Evolutionary conservation across 2,888 invertebrate genomes (phyloP), one percentile per base, ranked within the genome.

Genomic region (Epiblema foenella): DNA sequence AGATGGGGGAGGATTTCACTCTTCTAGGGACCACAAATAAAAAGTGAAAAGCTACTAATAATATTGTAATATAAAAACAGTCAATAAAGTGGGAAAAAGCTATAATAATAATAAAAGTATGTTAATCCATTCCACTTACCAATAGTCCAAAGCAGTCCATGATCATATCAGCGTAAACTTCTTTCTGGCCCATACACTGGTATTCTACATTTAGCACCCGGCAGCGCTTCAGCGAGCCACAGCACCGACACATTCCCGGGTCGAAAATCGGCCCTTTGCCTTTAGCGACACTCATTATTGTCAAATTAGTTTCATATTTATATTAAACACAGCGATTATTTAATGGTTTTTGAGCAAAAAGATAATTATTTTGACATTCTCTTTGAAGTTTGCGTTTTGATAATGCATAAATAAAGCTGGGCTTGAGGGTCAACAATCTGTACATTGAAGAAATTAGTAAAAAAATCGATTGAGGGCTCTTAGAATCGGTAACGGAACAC

Each of bases 61-160:
- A n/a, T n/a, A n/a, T n/a, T n/a, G n/a, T n/a, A n/a, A n/a, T n/a
- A n/a, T n/a, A n/a, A n/a, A n/a, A n/a, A n/a, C n/a, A n/a, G n/a
- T n/a, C n/a, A n/a, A n/a, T n/a, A n/a, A n/a, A n/a, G n/a, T n/a
- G n/a, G n/a, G n/a, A n/a, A n/a, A n/a, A n/a, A n/a, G n/a, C n/a
- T n/a, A n/a, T n/a, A n/a, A n/a, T n/a, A n/a, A n/a, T n/a, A n/a
- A 29, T 5, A 4, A 4, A 29, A 29, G 5, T 29, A 42, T 42
- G 5, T 42, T 0, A 42, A 46, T 46, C n/a, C 46, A 7, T 46
- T 33, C 33, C 33, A 80, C 87, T 83, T 78, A 92, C 93, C 79
- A 92, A 65, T 15, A 93, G 78, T 0, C 93, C 90, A 72, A 88
- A 93, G 73, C 91, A 91, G 70, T 93, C 93, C 85, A 91, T 83